A percentile compares a stretch with the other conserved stretches of the same genome.
These are phyloP conservation scores for Grammomys dolichurus DNA, from an alignment of 2,113 vertebrate genomes.

Conservation along the genomic window DNA sequence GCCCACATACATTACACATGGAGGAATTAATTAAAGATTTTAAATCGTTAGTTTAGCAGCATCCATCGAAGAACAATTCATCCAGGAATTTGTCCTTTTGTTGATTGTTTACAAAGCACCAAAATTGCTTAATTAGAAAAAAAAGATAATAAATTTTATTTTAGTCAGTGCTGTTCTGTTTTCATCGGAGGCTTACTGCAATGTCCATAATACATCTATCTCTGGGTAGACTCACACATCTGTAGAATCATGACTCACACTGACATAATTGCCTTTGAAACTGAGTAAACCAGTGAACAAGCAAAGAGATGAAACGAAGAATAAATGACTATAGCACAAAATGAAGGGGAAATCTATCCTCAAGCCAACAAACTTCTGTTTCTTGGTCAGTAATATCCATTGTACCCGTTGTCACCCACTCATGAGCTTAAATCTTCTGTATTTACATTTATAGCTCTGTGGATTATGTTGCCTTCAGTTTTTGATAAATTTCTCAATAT, in stretches of 20 bases:
- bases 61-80: neutral
- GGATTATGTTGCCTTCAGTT: neutral
- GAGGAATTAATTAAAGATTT: neutral
- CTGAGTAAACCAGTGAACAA: conserved; percentile 58
- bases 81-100: neutral
- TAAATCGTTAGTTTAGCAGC: conserved; percentile 16
- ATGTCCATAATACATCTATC: conserved; percentile 63
- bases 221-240: conserved; percentile 69
- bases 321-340: conserved; percentile 2
- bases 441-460: conserved; percentile 23
- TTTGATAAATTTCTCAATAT: neutral
- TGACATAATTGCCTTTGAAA: conserved; percentile 72
- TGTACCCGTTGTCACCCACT: neutral
- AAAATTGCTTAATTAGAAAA: conserved; percentile 1
- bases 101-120: conserved; percentile 5
- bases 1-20: rapidly evolving
- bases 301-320: conserved; percentile 68
- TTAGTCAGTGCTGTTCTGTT: neutral
- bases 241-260: conserved; percentile 65
- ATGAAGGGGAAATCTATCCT: conserved; percentile 50
- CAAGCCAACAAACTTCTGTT: conserved; percentile 12
- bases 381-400: neutral
- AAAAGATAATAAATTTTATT: conserved; percentile 48
- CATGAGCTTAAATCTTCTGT: conserved; percentile 41
- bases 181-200: conserved; percentile 46